A percentile compares a stretch with the other conserved stretches of the same genome.
Conservation (phyloP, 2,888 invertebrate species). For the Rhagium mordax region DNA sequence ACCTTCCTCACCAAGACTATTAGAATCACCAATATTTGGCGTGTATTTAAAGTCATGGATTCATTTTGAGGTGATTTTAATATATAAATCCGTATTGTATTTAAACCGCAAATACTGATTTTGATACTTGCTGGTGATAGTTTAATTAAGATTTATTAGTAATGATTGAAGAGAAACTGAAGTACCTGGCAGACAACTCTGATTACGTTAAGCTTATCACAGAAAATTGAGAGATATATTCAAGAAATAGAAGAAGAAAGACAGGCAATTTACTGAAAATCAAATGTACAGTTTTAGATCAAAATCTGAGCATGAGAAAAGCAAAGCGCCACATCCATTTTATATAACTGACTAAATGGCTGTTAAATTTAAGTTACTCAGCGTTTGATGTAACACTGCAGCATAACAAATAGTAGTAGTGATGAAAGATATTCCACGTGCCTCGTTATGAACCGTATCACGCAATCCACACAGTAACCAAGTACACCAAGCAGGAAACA, state of each 20-base stretch:
- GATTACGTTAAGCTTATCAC: slow-evolving; percentile 26
- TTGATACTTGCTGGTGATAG: slow-evolving; percentile 59
- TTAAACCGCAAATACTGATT: slow-evolving; percentile 40
- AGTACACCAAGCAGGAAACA: slow-evolving; percentile 43
- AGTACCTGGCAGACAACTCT: slow-evolving; percentile 40
- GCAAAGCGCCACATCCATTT: background rate
- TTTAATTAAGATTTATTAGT: slow-evolving; percentile 51
- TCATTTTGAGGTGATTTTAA: slow-evolving; percentile 41
- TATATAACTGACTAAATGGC: background rate
- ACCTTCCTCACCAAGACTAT: slow-evolving; percentile 26
- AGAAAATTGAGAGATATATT: slow-evolving; percentile 38
- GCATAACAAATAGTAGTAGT: background rate
- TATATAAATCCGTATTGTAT: slow-evolving; percentile 21
- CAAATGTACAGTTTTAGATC: slow-evolving; percentile 21
- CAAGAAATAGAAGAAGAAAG: slow-evolving; percentile 37
- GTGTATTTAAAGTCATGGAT: background rate
- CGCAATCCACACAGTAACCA: slow-evolving; percentile 36
- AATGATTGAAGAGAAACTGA: slow-evolving; percentile 38
- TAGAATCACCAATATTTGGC: slow-evolving; percentile 6
- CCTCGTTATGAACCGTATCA: slow-evolving; percentile 37
- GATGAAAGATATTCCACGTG: slow-evolving; percentile 32
- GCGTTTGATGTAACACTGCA: slow-evolving; percentile 14
- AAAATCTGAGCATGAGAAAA: slow-evolving; percentile 6
- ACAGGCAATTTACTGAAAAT: slow-evolving; percentile 42
- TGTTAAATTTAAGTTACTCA: background rate